Base-by-base conservation (phyloP, 2,797 vertebrate species). In the Pangasius sanitwongsei region DNA sequence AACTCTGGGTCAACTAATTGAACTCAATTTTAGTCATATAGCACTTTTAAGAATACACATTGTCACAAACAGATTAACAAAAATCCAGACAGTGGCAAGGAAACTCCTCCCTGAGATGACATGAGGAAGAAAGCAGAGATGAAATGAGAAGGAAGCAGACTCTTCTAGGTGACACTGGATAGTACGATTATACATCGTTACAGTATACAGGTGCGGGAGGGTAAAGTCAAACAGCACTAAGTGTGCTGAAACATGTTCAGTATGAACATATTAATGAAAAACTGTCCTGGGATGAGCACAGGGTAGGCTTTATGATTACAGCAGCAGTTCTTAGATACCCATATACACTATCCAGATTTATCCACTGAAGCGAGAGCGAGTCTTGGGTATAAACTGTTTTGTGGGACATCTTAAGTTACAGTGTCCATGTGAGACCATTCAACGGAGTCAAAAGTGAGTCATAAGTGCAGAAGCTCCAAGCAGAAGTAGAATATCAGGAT, bases 401-500 rank as follows among this genome's bases (percentile, higher is more conserved):
- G 28, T 1, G 0, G 0, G 41, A 65, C 0, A 0, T 61, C 8
- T 23, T 63, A 83, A 83, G 41, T 6, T 34, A 69, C 13, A 41
- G 83, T 44, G 44, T 44, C 37, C 59, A 83, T 63, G 34, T 44
- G 18, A 37, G 31, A 67, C 63, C 44, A 34, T 69, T 69, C 44
- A 53, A 2, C 48, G 8, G 1, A 85, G 16, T 23, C 7, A 2
- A 85, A 67, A 67, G 61, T 84, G 37, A 65, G 37, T 48, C 59
- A 50, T 84, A 67, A 65, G 23, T 48, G 28, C 59, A 65, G 25
- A 48, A n/a, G 4, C 61, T n/a, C 3, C 34, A n/a, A 83, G 80
- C 57, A 63, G 41, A 63, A 48, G 41, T n/a, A n/a, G 44, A 67
- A 18, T 70, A 85, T 55, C n/a, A 53, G 83, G 63, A 85, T 34